Conservation (phyloP, 2,888 invertebrate genomes). For the Sarcophaga subvicina region DNA sequence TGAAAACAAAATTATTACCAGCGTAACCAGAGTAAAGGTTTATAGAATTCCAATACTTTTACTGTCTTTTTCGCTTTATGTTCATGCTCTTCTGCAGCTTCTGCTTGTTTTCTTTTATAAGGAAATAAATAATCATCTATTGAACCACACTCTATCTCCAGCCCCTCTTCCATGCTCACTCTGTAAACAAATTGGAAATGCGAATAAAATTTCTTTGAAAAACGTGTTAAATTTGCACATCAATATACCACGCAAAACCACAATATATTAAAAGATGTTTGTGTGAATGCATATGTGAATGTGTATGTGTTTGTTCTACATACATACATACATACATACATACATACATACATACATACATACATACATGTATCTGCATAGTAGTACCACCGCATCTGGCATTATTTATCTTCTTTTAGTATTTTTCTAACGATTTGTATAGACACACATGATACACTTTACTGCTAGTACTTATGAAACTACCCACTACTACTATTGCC, state of each 20-base stretch:
- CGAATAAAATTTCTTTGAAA: background rate
- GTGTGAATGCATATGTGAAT: background rate
- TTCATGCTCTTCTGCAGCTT: too few species aligned
- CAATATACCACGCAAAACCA: conserved; percentile 52
- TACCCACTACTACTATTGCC: background rate
- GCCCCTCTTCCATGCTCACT: background rate
- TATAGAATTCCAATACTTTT: background rate
- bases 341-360: conserved; percentile 14
- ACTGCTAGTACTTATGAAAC: background rate
- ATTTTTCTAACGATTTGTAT: conserved; percentile 55
- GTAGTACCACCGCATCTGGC: conserved; percentile 41
- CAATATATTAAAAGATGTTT: conserved; percentile 6
- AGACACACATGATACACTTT: conserved; percentile 32
- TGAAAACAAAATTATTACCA: background rate
- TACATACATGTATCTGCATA: background rate
- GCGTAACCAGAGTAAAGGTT: background rate
- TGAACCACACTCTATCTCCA: background rate
- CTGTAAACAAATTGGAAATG: too few species aligned
- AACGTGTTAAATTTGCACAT: conserved; percentile 26
- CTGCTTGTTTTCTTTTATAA: background rate
- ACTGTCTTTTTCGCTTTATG: background rate
- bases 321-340: conserved; percentile 7
- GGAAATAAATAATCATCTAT: background rate
- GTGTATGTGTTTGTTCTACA: background rate
- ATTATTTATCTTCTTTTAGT: conserved; percentile 59